Percentiles rank a stretch among this genome's conserved stretches.
Evolutionary conservation across 2,113 vertebrate genomes (phyloP).

Genomic region (Crocuta crocuta): DNA sequence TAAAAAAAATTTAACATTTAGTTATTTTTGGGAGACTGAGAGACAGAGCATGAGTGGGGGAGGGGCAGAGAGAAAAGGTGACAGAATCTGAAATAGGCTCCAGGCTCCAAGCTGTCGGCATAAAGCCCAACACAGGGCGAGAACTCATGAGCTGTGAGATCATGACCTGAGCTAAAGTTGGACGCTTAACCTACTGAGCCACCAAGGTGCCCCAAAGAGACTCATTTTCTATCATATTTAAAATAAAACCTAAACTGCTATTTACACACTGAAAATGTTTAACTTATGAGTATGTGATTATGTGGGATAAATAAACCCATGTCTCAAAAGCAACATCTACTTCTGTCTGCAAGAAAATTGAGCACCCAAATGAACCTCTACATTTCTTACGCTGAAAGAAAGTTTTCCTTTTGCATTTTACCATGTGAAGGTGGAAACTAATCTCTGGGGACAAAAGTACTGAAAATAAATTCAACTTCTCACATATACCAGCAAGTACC

Average conservation of each 20-base stretch:
- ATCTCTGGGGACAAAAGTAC: neutral
- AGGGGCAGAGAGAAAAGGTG: too few relatives aligned
- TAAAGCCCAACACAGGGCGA: too few relatives aligned
- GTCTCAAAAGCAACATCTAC: neutral
- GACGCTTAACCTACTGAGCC: too few relatives aligned
- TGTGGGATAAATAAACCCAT: constrained; percentile 6
- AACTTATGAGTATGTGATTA: constrained; percentile 17
- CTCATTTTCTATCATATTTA: neutral
- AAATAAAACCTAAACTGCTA: neutral
- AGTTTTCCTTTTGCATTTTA: neutral
- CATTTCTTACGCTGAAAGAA: neutral
- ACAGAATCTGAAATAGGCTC: too few relatives aligned
- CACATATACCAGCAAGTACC: neutral
- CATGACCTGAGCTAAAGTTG: too few relatives aligned
- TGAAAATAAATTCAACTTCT: constrained; percentile 28
- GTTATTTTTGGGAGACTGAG: too few relatives aligned
- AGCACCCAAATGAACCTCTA: neutral
- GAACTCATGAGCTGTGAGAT: too few relatives aligned
- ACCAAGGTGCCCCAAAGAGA: too few relatives aligned
- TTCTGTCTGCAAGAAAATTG: constrained; percentile 25
- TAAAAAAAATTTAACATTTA: too few relatives aligned
- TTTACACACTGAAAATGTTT: constrained; percentile 4
- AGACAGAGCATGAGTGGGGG: too few relatives aligned
- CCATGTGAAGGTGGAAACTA: neutral
- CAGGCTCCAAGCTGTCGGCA: too few relatives aligned